These are phyloP conservation scores for Platycercus adscitus DNA, from an alignment of 2,113 vertebrate genomes.

Conservation along the genomic window DNA sequence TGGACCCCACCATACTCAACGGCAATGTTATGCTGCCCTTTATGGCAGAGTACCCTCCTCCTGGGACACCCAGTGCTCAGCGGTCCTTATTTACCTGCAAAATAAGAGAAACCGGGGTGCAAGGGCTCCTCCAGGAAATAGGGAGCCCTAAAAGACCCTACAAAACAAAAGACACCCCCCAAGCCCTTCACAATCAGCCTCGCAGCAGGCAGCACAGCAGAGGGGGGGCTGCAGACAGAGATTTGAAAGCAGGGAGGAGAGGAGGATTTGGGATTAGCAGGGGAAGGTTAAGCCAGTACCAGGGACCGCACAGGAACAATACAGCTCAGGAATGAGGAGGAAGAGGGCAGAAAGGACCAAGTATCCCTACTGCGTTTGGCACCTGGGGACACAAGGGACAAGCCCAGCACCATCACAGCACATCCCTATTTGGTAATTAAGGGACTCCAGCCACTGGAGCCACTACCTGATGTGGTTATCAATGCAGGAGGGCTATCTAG, in stretches of 20 bases:
- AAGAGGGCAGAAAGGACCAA: neutral
- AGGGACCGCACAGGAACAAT: neutral
- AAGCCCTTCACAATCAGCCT: accelerated
- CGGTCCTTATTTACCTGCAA: neutral
- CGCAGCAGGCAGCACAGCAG: neutral
- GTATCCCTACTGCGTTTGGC: neutral
- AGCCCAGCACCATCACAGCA: neutral
- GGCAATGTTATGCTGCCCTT: neutral
- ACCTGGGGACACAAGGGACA: accelerated
- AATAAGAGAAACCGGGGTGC: neutral
- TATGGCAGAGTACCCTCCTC: neutral
- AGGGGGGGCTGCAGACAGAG: neutral
- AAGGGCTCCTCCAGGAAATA: neutral
- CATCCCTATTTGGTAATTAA: accelerated
- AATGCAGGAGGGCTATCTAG: neutral
- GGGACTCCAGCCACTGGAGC: neutral
- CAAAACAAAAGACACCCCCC: neutral
- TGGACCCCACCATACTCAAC: accelerated
- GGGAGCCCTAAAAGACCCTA: neutral
- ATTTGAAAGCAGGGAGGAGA: neutral
- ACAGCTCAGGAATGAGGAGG: neutral
- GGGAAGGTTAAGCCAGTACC: neutral
- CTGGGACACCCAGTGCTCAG: neutral
- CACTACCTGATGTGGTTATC: neutral
- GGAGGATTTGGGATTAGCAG: neutral